Percentiles rank a stretch among this genome's conserved stretches.
These are phyloP conservation scores for Psettodes erumei DNA, from an alignment of 2,113 vertebrate species.

Conservation along the genomic window DNA sequence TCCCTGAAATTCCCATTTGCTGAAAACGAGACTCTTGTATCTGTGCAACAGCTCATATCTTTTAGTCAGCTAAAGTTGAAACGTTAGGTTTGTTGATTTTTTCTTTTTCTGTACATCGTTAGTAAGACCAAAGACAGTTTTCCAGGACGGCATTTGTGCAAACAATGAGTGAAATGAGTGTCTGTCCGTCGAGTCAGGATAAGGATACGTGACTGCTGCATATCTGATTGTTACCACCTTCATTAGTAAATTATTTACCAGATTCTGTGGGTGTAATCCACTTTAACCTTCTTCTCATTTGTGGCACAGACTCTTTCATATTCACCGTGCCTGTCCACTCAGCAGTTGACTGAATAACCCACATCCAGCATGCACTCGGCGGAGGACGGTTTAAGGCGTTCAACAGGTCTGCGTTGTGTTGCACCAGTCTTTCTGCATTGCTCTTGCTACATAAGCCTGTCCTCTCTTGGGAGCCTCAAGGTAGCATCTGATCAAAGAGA, in stretches of 20 bases:
- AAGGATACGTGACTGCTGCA: background rate
- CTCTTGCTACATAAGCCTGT: conserved; percentile 29
- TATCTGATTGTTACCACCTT: background rate
- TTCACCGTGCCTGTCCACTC: background rate
- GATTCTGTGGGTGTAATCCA: background rate
- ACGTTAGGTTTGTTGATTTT: background rate
- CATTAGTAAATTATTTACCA: background rate
- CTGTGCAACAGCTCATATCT: background rate
- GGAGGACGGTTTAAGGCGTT: background rate
- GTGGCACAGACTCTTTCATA: background rate
- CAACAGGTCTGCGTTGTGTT: conserved; percentile 54
- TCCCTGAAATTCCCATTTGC: conserved; percentile 11
- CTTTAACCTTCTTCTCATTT: background rate
- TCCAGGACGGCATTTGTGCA: background rate
- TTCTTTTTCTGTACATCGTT: too few relatives aligned
- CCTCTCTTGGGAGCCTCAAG: conserved; percentile 52
- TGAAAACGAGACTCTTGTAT: background rate
- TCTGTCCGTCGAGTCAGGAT: background rate
- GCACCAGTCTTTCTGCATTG: conserved; percentile 36
- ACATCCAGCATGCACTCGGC: background rate
- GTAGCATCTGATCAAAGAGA: conserved; percentile 79
- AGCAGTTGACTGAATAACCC: background rate
- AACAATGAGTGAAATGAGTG: background rate
- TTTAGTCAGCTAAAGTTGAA: background rate
- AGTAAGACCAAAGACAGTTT: too few relatives aligned